Evolutionary conservation across 64 coral and sea anemone genomes (phyloP), one percentile per base, ranked within the genome.

Genomic region (Montipora efflorescens): DNA sequence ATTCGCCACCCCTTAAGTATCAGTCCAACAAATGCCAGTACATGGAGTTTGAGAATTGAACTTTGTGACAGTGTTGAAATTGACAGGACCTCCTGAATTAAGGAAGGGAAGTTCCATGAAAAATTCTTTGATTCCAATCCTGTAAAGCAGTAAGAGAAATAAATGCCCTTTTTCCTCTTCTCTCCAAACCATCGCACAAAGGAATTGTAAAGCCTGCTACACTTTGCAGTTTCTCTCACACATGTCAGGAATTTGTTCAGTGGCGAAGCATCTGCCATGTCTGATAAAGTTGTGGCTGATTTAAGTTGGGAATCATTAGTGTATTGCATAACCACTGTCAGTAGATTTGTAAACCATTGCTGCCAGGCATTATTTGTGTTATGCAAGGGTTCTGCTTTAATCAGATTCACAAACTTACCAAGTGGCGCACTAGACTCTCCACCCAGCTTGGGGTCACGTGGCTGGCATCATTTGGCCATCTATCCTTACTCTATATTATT

Each of bases 331-430:
- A 59, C 82, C 47, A 93, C 61, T 3, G 15, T n/a, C 11, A 93
- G 59, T 9, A 64, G 53, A 46, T 93, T 74, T 48, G 80, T 88
- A 75, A 89, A 89, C 92, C 92, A 94, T 10, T 94, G 92, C 77
- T 94, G 76, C 85, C 92, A 94, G 5, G 84, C 85, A 59, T 94
- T 94, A 44, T 94, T 94, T 46, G 75, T 94, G 85, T 89, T 94
- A 48, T 94, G 92, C 48, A 89, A 87, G 48, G 92, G 84, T 76
- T 94, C 85, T 70, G 92, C 53, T 67, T 93, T 79, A 79, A 93
- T 75, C 51, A 78, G 62, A 28, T 87, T 74, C 5, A 93, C 92
- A 93, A 79, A 88, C 70, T 93, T 93, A 1, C 84, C 84, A 8
- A 93, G 20, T 48, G 84, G 59, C n/a, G 84, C n/a, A n/a, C n/a